Base-by-base conservation (phyloP, 2,113 vertebrate genomes). In the Ariopsis seemanni region DNA sequence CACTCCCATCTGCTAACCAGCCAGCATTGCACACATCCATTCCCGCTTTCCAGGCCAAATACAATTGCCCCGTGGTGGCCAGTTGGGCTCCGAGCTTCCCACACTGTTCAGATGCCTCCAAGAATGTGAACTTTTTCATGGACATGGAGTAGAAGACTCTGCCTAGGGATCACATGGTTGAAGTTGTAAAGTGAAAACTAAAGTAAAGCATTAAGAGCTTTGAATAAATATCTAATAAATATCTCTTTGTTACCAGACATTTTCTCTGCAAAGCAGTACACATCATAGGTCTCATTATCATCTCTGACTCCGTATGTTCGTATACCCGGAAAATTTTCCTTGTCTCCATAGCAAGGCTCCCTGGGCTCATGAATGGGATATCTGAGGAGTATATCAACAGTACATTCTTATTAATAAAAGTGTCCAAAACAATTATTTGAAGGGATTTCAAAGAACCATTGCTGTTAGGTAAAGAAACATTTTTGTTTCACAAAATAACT, bases 261-360 rank as follows among this genome's bases (percentile, higher is more conserved):
- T 90, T 98, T 97, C 90, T 99, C 96, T n/a, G 97, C 97, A 58
- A 98, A 99, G 88, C 98, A 99, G 93, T 99, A 99, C 85, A 99
- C 98, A 5, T 99, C 98, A 0, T 98, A 99, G 25, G 97, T 99
- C 94, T 99, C 98, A 5, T 98, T 97, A 89, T 95, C 94, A 14
- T 99, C 97, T 18, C 97, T 95, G 87, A 99, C 91, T 20, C 98
- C 98, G 0, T 99, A 99, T 10, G 97, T 99, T 85, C 98, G 96
- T 88, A 99, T 97, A 0, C 98, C 98, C 2, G 98, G 97, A 82
- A 97, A 97, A 80, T 94, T 95, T 8, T 97, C 97, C 92, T 99
- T 99, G 94, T 99, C 98, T 0, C 98, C 98, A 11, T 95, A 99
- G 92, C 98, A 99, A 75, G 94, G 96, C 85, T 97, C 96, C 50